A percentile compares a stretch with the other conserved stretches of the same genome.
Conservation (phyloP, 1,140 invertebrate genomes). For the Tetranychus urticae region DNA sequence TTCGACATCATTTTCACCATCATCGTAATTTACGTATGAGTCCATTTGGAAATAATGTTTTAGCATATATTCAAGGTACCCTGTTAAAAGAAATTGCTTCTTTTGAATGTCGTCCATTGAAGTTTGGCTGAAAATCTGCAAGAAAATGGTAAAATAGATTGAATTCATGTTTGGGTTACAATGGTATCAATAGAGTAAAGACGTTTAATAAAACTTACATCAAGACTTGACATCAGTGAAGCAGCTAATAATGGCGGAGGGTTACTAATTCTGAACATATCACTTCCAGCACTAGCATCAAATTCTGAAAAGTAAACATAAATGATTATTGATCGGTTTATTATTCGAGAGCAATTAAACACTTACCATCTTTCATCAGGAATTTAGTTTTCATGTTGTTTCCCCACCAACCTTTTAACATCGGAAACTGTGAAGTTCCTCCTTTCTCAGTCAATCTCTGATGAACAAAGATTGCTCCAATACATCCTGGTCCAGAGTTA, state of each 20-base stretch:
- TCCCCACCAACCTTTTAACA: slow-evolving; percentile 23
- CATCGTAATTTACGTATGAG: neutral
- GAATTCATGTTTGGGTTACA: no score
- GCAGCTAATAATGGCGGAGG: slow-evolving; percentile 28
- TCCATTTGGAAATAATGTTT: slow-evolving; percentile 8
- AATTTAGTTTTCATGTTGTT: slow-evolving; percentile 17
- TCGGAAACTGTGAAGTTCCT: slow-evolving; percentile 10
- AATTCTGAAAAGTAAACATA: slow-evolving; percentile 17
- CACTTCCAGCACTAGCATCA: slow-evolving; percentile 23
- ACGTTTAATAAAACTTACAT: slow-evolving; percentile 5
- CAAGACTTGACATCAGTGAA: slow-evolving; percentile 22
- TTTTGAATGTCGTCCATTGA: slow-evolving; percentile 22
- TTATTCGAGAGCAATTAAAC: neutral
- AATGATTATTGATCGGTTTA: no score
- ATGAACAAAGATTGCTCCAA: slow-evolving; percentile 30
- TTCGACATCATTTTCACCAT: neutral
- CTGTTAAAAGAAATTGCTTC: slow-evolving; percentile 31
- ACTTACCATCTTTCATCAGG: slow-evolving; percentile 12
- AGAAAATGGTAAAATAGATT: neutral
- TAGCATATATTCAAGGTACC: slow-evolving; percentile 28
- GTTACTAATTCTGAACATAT: slow-evolving; percentile 29
- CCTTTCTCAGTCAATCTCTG: slow-evolving; percentile 16
- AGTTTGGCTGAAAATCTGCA: slow-evolving; percentile 28
- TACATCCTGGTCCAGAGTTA: slow-evolving; percentile 29
- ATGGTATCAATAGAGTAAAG: neutral